Percentiles rank a stretch among this genome's conserved stretches.
Conservation (phyloP, 2,113 vertebrate species). For the Oncorhynchus keta region DNA sequence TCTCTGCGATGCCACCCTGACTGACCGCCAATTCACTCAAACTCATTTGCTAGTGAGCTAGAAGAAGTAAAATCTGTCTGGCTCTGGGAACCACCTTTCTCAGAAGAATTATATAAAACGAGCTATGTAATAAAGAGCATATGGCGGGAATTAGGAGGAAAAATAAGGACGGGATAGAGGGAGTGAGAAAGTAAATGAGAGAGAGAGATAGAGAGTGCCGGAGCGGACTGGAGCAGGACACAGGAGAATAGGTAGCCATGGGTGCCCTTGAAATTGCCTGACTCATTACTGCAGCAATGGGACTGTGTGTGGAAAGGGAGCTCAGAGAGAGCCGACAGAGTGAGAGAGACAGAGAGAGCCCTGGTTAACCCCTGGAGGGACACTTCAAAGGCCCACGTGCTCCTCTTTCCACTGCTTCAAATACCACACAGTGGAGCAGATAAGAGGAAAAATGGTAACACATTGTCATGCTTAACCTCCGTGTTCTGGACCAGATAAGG, state of each 20-base stretch:
- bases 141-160: slow-evolving; percentile 24
- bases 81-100: slow-evolving; percentile 16
- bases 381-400: slow-evolving; percentile 37
- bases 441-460: slow-evolving; percentile 22
- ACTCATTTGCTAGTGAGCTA: slow-evolving; percentile 29
- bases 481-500: slow-evolving; percentile 13
- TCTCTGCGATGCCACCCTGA: slow-evolving; percentile 35
- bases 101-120: slow-evolving; percentile 18
- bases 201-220: background rate
- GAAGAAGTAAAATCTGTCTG: background rate
- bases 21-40: slow-evolving; percentile 34
- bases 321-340: slow-evolving; percentile 31
- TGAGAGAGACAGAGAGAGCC: slow-evolving; percentile 43
- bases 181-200: background rate
- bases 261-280: slow-evolving; percentile 74
- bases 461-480: slow-evolving; percentile 18
- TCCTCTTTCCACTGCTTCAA: slow-evolving; percentile 22
- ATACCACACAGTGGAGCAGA: slow-evolving; percentile 18
- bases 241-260: slow-evolving; percentile 59
- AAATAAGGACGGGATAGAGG: slow-evolving; percentile 3
- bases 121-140: slow-evolving; percentile 41
- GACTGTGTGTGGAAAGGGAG: slow-evolving; percentile 55
- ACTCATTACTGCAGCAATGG: slow-evolving; percentile 70
- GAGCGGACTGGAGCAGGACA: slow-evolving; percentile 50
- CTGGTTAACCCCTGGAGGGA: slow-evolving; percentile 46